phyloP scores from a whole-genome alignment of 2,888 invertebrate genomes.

The Teleiodes luculella region DNA sequence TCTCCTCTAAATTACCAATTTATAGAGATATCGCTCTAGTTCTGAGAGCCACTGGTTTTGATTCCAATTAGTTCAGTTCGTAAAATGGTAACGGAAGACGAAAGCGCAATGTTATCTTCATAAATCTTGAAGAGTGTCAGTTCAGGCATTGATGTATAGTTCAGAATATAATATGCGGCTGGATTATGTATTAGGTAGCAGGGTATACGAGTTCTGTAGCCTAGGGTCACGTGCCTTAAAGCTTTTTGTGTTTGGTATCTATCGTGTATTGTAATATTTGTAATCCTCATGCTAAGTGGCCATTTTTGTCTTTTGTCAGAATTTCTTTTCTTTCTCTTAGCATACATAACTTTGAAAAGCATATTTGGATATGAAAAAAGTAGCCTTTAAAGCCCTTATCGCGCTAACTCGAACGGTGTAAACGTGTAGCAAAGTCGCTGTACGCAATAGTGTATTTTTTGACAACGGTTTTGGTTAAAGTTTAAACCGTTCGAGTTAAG shows the following conservation, averaged over 20 bases:
- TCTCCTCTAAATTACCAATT: background rate
- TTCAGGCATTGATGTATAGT: constrained; percentile 19
- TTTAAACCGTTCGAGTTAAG: too few species aligned
- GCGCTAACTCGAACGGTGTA: too few species aligned
- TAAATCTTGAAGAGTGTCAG: constrained; percentile 19
- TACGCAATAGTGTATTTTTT: too few species aligned
- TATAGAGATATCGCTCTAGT: constrained; percentile 8
- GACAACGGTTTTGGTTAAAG: too few species aligned
- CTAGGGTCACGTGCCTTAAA: background rate
- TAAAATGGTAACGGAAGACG: constrained; percentile 20
- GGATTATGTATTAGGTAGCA: constrained; percentile 8
- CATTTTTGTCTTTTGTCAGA: too few species aligned
- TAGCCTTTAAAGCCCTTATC: too few species aligned
- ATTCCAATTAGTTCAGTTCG: constrained; percentile 15
- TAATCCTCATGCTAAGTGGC: too few species aligned
- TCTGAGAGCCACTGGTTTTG: constrained; percentile 10
- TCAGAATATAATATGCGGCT: constrained; percentile 11
- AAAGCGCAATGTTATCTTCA: constrained; percentile 15
- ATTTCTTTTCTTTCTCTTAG: too few species aligned
- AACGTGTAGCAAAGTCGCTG: too few species aligned
- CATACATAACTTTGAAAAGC: too few species aligned
- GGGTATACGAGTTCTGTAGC: background rate
- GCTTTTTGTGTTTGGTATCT: background rate
- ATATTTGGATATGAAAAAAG: too few species aligned
- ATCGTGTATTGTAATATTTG: too few species aligned